Conservation (phyloP, 1,140 invertebrate species). For the Eupeodes corollae region DNA sequence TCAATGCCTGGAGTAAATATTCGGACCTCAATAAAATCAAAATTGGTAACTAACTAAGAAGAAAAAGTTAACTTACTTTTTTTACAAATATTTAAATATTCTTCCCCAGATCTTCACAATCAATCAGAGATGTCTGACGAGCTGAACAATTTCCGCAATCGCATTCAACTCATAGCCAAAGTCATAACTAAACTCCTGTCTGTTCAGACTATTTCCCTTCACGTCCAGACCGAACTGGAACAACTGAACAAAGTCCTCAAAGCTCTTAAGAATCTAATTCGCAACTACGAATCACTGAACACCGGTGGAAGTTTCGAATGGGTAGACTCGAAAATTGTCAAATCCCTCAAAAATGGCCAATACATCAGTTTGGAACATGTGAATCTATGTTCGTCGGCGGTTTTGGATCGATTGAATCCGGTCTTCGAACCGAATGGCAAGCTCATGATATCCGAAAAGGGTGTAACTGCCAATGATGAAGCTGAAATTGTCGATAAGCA, state of each 20-base stretch:
- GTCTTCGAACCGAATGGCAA: slow-evolving; percentile 87
- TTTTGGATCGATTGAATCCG: slow-evolving; percentile 91
- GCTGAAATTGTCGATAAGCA: slow-evolving; percentile 73
- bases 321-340: slow-evolving; percentile 89
- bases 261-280: slow-evolving; percentile 31
- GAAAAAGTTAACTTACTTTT: background rate
- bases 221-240: background rate
- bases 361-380: slow-evolving; percentile 72
- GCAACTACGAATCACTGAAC: slow-evolving; percentile 49
- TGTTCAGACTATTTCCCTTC: too few species aligned
- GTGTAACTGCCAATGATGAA: slow-evolving; percentile 57
- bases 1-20: slow-evolving; percentile 26
- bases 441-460: slow-evolving; percentile 84
- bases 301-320: slow-evolving; percentile 90
- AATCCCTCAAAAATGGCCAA: slow-evolving; percentile 38
- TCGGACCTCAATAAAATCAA: slow-evolving; percentile 14
- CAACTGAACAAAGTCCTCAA: background rate
- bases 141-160: slow-evolving; percentile 16
- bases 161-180: slow-evolving; percentile 11
- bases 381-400: slow-evolving; percentile 92
- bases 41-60: slow-evolving; percentile 11
- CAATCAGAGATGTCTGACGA: slow-evolving; percentile 14
- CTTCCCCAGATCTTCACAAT: background rate
- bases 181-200: slow-evolving; percentile 13
- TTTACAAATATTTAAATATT: background rate